phyloP scores from a whole-genome alignment of 2,888 invertebrate species.

The Scaptomyza caliginosa region DNA sequence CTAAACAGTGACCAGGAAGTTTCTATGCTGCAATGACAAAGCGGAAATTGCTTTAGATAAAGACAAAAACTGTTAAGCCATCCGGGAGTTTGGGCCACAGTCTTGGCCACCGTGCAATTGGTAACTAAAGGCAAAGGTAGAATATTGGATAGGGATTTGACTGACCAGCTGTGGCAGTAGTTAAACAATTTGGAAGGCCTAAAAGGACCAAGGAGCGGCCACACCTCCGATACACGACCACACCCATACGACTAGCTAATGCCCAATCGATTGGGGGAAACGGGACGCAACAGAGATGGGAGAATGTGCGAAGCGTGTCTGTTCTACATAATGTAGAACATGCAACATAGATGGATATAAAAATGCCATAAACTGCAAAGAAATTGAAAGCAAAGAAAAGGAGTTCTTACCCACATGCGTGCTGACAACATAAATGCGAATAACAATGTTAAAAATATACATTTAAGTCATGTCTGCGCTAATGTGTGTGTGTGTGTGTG shows the following conservation, averaged over 20 bases:
- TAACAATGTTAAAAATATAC: constrained; percentile 63
- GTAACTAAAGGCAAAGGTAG: neutral
- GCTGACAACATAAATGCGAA: constrained; percentile 71
- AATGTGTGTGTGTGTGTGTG: constrained; percentile 35
- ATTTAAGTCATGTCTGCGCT: constrained; percentile 60
- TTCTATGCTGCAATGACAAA: too few relatives aligned
- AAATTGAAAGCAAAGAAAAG: constrained; percentile 43
- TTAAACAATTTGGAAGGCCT: constrained; percentile 67
- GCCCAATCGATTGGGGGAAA: constrained; percentile 15
- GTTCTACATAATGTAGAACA: constrained; percentile 32
- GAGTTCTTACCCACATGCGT: constrained; percentile 51
- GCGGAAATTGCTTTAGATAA: neutral
- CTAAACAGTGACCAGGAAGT: too few relatives aligned
- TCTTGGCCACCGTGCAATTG: constrained; percentile 9
- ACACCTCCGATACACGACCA: constrained; percentile 30
- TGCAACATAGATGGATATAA: neutral
- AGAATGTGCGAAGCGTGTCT: constrained; percentile 17
- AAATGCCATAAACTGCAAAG: constrained; percentile 41
- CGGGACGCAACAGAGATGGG: too few relatives aligned
- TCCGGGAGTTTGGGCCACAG: constrained; percentile 11
- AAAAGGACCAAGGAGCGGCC: constrained; percentile 66
- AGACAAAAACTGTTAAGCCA: constrained; percentile 1
- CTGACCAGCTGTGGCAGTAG: constrained; percentile 22
- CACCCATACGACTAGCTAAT: constrained; percentile 30
- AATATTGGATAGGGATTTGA: constrained; percentile 12